A percentile compares a stretch with the other conserved stretches of the same genome.
Evolutionary conservation across 2,113 vertebrate species (phyloP).

Genomic region (Corythornis vintsioides): DNA sequence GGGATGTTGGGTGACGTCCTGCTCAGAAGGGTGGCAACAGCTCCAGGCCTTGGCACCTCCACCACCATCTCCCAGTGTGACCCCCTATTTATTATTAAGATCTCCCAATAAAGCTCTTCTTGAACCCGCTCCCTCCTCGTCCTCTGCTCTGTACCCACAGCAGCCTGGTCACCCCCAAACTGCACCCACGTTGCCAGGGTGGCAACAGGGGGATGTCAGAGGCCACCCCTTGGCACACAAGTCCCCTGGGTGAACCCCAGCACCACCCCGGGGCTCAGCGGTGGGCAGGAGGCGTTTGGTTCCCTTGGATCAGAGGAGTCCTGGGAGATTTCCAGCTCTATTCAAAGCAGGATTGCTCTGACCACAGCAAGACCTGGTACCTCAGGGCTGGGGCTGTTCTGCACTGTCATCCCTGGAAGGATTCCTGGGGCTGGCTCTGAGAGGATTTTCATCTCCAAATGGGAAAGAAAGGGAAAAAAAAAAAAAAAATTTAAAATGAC

Average conservation of each 20-base stretch:
- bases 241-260: neutral
- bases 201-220: neutral
- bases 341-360: neutral
- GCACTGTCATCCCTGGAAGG: neutral
- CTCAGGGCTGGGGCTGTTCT: neutral
- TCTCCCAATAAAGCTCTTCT: slow-evolving; percentile 52
- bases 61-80: neutral
- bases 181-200: rapidly evolving
- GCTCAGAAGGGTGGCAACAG: rapidly evolving
- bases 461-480: neutral
- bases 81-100: slow-evolving; percentile 52
- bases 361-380: neutral
- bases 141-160: neutral
- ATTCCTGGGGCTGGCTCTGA: neutral
- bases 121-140: neutral
- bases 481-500: too few species aligned
- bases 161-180: rapidly evolving
- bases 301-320: neutral
- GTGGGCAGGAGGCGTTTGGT: rapidly evolving
- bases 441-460: neutral
- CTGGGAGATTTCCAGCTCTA: slow-evolving; percentile 1
- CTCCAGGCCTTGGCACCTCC: neutral
- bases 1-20: neutral
- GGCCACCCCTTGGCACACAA: neutral
- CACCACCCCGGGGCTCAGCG: rapidly evolving